phyloP scores from a whole-genome alignment of 1,140 invertebrate genomes.

The Drosophila nigromelanica region DNA sequence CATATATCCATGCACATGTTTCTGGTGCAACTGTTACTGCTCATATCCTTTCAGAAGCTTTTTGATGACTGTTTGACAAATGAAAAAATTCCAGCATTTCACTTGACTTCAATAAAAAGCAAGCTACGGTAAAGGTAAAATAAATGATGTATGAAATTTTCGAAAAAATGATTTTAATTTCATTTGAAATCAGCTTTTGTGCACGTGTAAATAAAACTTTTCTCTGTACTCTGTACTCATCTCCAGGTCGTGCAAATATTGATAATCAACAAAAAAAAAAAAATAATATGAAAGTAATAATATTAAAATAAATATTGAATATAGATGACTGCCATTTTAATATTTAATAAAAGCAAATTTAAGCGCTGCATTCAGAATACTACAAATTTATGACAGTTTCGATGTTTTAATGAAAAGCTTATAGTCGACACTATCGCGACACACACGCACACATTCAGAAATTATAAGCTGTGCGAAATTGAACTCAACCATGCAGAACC shows the following conservation, averaged over 20 bases:
- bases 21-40: conserved; percentile 18
- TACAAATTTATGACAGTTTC: not conserved
- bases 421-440: not conserved
- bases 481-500: conserved; percentile 12
- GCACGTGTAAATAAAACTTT: conserved; percentile 1
- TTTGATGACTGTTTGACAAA: conserved; percentile 50
- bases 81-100: conserved; percentile 14
- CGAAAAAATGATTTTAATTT: not conserved
- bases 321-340: too few species aligned
- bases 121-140: not conserved
- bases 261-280: too few species aligned
- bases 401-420: not conserved
- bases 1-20: not conserved
- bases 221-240: not conserved
- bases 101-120: conserved; percentile 23
- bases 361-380: not conserved
- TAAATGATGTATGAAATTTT: conserved; percentile 6
- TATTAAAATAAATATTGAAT: not conserved
- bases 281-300: too few species aligned
- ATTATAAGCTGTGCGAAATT: conserved; percentile 1
- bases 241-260: conserved; percentile 1
- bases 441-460: not conserved
- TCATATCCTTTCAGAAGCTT: conserved; percentile 36
- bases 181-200: not conserved
- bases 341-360: not conserved